Conservation (phyloP, 2,797 vertebrate genomes). For the Garrulus glandarius region DNA sequence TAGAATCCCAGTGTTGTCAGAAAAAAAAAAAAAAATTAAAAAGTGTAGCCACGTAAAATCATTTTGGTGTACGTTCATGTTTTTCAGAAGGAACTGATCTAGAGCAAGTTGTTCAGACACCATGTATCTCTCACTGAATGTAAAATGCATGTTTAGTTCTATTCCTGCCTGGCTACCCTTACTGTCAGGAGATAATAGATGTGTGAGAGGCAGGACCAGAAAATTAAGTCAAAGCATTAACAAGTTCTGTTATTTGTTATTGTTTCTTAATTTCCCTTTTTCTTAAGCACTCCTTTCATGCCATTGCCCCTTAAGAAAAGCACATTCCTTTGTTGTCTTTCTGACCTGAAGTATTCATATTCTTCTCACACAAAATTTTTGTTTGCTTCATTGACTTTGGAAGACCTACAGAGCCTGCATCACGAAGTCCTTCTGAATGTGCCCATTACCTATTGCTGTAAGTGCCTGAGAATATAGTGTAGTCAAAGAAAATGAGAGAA, state of each 20-base stretch:
- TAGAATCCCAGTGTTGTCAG: neutral
- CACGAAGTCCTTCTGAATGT: neutral
- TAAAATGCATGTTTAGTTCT: neutral
- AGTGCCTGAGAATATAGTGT: neutral
- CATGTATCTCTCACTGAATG: neutral
- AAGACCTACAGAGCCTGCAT: neutral
- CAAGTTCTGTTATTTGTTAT: neutral
- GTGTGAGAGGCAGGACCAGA: neutral
- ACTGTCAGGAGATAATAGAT: neutral
- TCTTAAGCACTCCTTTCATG: neutral
- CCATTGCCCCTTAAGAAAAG: neutral
- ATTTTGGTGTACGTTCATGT: neutral
- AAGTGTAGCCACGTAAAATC: neutral
- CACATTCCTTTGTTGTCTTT: neutral
- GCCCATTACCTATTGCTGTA: neutral
- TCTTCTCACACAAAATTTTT: neutral
- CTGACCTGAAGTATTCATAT: neutral
- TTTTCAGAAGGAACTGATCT: neutral
- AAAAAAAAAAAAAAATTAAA: neutral
- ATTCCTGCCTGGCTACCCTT: neutral
- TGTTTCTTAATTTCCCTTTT: neutral
- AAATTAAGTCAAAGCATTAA: neutral
- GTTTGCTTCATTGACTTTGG: neutral
- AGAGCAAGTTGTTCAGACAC: neutral
- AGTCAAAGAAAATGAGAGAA: neutral